Evolutionary conservation across 2,113 vertebrate species (phyloP).

Genomic region (Mus musculus): DNA sequence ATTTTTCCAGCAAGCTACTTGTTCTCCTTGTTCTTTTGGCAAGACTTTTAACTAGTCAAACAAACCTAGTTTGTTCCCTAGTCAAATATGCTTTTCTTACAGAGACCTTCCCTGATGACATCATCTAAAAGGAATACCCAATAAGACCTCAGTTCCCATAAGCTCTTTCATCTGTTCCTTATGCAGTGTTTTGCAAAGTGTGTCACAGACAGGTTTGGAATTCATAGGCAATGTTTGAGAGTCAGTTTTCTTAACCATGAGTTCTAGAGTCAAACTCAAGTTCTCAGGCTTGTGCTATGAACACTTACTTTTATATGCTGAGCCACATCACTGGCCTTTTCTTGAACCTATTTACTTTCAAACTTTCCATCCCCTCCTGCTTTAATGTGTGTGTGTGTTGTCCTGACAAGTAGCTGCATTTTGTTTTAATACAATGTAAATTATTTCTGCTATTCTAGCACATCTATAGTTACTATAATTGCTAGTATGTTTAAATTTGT

Average conservation of each 20-base stretch:
- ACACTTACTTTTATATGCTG: too few relatives aligned
- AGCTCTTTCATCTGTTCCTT: not conserved
- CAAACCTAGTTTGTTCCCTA: too few relatives aligned
- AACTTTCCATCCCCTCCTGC: too few relatives aligned
- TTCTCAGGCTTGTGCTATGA: too few relatives aligned
- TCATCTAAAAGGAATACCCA: not conserved
- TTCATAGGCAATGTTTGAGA: not conserved
- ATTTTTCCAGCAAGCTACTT: not conserved
- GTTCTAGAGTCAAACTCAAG: not conserved
- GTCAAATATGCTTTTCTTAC: too few relatives aligned
- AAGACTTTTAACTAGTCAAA: not conserved
- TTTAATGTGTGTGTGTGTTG: not conserved
- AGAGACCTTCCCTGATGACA: too few relatives aligned
- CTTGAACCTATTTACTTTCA: too few relatives aligned
- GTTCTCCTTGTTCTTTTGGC: not conserved
- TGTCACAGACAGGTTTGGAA: not conserved
- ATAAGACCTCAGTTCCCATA: not conserved
- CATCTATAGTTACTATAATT: conserved; percentile 10
- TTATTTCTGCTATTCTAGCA: not conserved
- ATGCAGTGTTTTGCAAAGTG: not conserved
- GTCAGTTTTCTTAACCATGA: not conserved
- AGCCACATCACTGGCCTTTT: too few relatives aligned
- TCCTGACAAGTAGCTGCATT: not conserved
- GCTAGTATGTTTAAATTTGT: not conserved
- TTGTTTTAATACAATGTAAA: not conserved